phyloP scores from a whole-genome alignment of 2,113 vertebrate genomes.

The Eleginops maclovinus region DNA sequence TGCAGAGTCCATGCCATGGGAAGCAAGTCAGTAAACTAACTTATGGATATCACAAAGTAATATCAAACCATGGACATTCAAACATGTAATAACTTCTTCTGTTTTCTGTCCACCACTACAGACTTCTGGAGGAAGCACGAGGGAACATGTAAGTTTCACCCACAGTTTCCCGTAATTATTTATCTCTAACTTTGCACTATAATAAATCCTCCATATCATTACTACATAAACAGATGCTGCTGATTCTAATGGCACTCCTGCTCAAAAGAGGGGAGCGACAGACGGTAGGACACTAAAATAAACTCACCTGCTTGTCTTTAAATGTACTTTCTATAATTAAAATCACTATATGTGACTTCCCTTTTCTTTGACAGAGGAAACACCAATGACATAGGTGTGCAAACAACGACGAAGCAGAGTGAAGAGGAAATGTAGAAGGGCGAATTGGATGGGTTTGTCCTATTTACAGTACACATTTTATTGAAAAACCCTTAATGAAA shows the following conservation, averaged over 20 bases:
- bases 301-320: neutral
- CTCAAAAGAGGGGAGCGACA: rapidly evolving
- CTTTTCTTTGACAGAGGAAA: slow-evolving; percentile 40
- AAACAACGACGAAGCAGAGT: neutral
- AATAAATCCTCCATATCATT: neutral
- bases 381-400: neutral
- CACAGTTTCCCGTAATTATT: no score
- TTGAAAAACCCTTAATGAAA: no score
- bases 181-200: no score
- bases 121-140: slow-evolving; percentile 64
- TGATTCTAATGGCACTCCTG: slow-evolving; percentile 7
- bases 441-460: no score
- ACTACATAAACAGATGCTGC: neutral
- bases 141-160: slow-evolving; percentile 26
- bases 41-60: neutral
- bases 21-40: slow-evolving; percentile 51
- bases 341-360: neutral
- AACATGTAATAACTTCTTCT: neutral
- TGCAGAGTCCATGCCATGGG: slow-evolving; percentile 67
- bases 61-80: neutral
- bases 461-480: neutral
- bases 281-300: slow-evolving; percentile 26
- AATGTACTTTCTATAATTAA: no score
- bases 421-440: neutral
- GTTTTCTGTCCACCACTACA: slow-evolving; percentile 5